A percentile compares a stretch with the other conserved stretches of the same genome.
phyloP scores from a whole-genome alignment of 2,113 vertebrate species.

The Phyllostomus hastatus region DNA sequence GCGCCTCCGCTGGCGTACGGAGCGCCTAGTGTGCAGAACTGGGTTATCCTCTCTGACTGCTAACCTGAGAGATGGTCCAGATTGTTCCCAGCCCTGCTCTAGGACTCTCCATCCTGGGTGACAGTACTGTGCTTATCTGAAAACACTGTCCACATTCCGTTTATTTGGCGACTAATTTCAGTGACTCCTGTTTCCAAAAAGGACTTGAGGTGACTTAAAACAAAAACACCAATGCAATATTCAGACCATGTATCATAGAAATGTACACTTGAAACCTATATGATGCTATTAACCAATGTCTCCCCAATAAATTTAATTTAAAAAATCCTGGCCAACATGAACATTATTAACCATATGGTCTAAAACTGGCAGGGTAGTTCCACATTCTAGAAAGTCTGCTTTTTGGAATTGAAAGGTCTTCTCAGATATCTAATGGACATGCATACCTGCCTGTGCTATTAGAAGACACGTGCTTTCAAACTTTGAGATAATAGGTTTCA shows the following conservation, averaged over 20 bases:
- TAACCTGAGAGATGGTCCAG: not conserved
- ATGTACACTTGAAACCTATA: not conserved
- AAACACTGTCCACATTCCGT: not conserved
- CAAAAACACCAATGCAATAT: not conserved
- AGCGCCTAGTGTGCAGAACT: not conserved
- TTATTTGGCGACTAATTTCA: not conserved
- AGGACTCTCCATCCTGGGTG: not conserved
- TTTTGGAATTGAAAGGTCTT: not conserved
- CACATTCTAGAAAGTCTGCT: not conserved
- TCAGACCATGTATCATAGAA: not conserved
- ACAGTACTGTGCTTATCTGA: not conserved
- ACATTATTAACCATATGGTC: not conserved
- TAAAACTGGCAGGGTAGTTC: not conserved
- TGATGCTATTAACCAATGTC: not conserved
- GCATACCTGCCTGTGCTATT: not conserved
- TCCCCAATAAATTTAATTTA: not conserved
- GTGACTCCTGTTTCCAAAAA: not conserved
- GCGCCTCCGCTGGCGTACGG: fast-evolving
- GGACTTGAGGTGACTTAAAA: not conserved
- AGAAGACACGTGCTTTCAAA: not conserved
- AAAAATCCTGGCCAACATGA: not conserved
- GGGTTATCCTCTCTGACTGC: not conserved
- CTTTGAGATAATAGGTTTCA: not conserved
- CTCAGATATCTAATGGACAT: not conserved
- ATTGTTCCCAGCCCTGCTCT: not conserved